These are phyloP conservation scores for Gobio gobio DNA, from an alignment of 2,113 vertebrate species.

Conservation along the genomic window DNA sequence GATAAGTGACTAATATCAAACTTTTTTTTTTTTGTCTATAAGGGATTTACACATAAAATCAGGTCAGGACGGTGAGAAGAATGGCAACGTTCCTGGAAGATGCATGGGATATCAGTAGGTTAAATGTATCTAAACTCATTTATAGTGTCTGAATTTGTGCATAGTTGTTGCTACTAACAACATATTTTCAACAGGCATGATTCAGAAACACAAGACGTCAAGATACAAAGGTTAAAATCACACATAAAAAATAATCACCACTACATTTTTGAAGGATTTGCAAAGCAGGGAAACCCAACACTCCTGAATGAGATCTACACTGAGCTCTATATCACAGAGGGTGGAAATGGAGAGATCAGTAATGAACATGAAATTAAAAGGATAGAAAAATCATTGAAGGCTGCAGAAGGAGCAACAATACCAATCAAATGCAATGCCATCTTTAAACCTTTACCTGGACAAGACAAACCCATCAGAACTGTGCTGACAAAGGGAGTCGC, in stretches of 20 bases:
- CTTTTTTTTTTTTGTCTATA: not conserved
- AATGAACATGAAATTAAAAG: constrained; percentile 12
- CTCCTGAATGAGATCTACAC: constrained; percentile 41
- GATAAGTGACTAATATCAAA: too few relatives aligned
- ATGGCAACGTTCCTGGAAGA: not conserved
- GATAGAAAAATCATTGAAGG: not conserved
- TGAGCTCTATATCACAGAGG: constrained; percentile 46
- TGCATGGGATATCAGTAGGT: not conserved
- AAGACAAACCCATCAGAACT: constrained; percentile 21
- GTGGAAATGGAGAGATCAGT: not conserved
- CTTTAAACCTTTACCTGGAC: constrained; percentile 23
- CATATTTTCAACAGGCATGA: not conserved
- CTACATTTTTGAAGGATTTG: constrained; percentile 34
- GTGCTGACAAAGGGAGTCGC: constrained; percentile 27
- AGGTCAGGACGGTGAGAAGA: not conserved
- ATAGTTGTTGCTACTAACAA: not conserved
- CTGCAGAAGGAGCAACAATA: not conserved
- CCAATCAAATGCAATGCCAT: constrained; percentile 37
- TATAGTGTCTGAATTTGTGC: not conserved
- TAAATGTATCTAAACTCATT: not conserved
- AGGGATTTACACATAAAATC: not conserved
- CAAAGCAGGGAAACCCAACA: constrained; percentile 14
- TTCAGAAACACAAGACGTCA: not conserved
- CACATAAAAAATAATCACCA: not conserved
- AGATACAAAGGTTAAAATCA: constrained; percentile 6